Base-by-base conservation (phyloP, 2,113 vertebrate species). In the Acrocephalus kingi region DNA sequence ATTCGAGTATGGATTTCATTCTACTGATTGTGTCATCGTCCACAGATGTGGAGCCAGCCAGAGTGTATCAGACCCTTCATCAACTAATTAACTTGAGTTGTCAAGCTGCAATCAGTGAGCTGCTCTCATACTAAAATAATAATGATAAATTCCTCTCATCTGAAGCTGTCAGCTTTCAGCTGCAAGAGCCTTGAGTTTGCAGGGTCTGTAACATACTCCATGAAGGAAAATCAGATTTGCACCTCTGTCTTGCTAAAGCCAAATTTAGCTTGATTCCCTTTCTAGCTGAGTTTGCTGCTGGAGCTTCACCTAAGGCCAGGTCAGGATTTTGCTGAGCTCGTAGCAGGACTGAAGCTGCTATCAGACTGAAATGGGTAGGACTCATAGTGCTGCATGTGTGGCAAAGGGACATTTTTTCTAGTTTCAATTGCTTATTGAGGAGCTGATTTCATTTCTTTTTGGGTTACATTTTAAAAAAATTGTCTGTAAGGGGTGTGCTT, bases 11-110 rank as follows among this genome's bases (percentile, higher is more conserved):
- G 91, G 87, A 88, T 88, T 93, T 86, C 45, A 58, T 93, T 86
- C 59, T 37, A 43, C 82, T 74, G 85, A 35, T 81, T 37, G 45
- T 94, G 79, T 86, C 75, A 51, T 83, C 1, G 20, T 86, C 87
- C 82, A 63, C 59, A 96, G 90, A 94, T 83, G 92, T 59, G 35
- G 45, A 96, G 75, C 58, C 93, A 86, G 78, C 15, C 67, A 90
- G 63, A 39, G 46, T 90, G 76, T 82, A 80, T 90, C 76, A 95
- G 92, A 84, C 87, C 93, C 87, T 86, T 96, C 83, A 96, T 96
- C 92, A 96, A 18, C 82, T 96, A 96, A 97, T 96, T 96, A 96
- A 80, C 82, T 90, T 5, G 10, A 84, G 72, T 71, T 96, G 93
- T 96, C 90, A 92, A 86, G 88, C 90, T 63, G 79, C 79, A 96